These are phyloP conservation scores for Atethmia centrago DNA, from an alignment of 2,888 invertebrate species.

Conservation along the genomic window DNA sequence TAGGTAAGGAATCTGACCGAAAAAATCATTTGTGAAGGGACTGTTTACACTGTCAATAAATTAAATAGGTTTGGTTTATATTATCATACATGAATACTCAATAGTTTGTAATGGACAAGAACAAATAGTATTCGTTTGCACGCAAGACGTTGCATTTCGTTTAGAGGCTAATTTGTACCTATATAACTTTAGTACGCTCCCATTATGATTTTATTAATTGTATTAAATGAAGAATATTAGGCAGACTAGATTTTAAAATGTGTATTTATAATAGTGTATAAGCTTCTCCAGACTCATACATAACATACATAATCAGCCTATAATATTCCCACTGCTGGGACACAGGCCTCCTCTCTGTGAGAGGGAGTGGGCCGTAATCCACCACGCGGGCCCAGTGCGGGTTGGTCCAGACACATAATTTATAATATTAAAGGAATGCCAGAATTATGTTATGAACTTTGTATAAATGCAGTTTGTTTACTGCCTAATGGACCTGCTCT, in stretches of 20 bases:
- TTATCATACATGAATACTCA: slow-evolving; percentile 45
- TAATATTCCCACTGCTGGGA: too few species aligned
- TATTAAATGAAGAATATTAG: background rate
- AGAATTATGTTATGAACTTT: slow-evolving; percentile 2
- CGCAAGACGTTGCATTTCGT: slow-evolving; percentile 49
- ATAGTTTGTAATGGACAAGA: slow-evolving; percentile 44
- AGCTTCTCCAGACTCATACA: background rate
- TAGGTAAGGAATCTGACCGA: background rate
- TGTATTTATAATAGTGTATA: slow-evolving; percentile 15
- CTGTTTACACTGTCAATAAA: background rate
- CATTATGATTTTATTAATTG: slow-evolving; percentile 1
- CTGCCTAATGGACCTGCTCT: too few species aligned
- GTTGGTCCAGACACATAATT: background rate
- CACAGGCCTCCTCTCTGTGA: too few species aligned
- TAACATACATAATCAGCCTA: too few species aligned
- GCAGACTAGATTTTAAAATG: background rate
- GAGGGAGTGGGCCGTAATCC: too few species aligned
- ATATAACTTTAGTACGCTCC: slow-evolving; percentile 7
- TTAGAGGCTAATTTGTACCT: slow-evolving; percentile 31
- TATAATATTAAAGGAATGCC: background rate
- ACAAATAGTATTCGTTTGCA: slow-evolving; percentile 46
- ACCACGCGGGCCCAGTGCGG: too few species aligned
- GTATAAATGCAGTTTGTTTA: background rate
- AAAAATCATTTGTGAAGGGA: background rate
- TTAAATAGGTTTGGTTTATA: slow-evolving; percentile 32